Percentiles rank a stretch among this genome's conserved stretches.
These are phyloP conservation scores for Thermophis baileyi DNA, from an alignment of 2,113 vertebrate species.

Conservation along the genomic window DNA sequence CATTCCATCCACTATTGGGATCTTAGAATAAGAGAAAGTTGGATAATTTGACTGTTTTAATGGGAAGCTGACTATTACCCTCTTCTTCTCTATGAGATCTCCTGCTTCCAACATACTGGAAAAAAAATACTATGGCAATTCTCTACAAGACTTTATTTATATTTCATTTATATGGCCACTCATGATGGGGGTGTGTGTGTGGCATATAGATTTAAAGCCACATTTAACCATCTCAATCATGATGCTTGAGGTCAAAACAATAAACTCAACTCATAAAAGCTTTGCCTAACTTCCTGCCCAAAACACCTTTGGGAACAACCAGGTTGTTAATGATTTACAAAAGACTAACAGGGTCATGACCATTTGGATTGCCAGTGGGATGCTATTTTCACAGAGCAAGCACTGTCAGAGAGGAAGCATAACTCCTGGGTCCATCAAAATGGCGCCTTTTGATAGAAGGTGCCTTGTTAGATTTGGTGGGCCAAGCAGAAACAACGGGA, in stretches of 20 bases:
- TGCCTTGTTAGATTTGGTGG: background rate
- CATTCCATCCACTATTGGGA: background rate
- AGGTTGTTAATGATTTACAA: background rate
- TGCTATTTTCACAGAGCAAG: background rate
- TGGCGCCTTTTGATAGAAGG: background rate
- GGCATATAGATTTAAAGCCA: background rate
- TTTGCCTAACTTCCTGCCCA: background rate
- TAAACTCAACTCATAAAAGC: background rate
- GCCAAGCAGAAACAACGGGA: background rate
- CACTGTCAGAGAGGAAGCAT: background rate
- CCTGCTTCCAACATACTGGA: background rate
- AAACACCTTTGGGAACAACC: background rate
- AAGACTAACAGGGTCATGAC: background rate
- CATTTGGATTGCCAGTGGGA: background rate
- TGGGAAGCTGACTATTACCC: background rate
- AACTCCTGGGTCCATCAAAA: background rate
- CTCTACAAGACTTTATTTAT: background rate
- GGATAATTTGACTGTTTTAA: conserved; percentile 1
- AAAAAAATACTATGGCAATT: background rate
- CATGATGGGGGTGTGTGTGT: background rate
- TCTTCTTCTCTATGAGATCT: background rate
- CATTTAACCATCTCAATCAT: background rate
- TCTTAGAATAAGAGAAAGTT: background rate
- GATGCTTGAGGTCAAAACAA: background rate
- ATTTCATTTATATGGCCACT: background rate